Base-by-base conservation (phyloP, 2,113 vertebrate species). In the Bucco capensis region DNA sequence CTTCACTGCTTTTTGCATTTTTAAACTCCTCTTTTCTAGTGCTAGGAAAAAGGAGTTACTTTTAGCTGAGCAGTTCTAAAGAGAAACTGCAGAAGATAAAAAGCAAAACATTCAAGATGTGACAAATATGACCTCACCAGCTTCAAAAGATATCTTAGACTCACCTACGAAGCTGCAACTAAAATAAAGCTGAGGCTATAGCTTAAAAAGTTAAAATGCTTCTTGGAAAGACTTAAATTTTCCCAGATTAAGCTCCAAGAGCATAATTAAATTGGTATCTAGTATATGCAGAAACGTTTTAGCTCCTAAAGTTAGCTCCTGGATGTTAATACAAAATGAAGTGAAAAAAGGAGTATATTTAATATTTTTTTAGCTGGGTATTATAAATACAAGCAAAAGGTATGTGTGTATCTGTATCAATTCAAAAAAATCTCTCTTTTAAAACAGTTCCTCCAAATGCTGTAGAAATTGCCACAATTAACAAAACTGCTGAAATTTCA, bases 81-180 rank as follows among this genome's bases (percentile, higher is more conserved):
- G 27, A 92, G 82, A 88, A 95, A 88, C 14, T 67, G 62, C 31
- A 40, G 40, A 11, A 89, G 78, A 92, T 24, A 71, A 78, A 94
- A 42, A 75, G n/a, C 31, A 71, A 89, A 86, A 79, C 71, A 58
- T 18, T 33, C 58, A 70, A 95, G 78, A 82, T 75, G 88, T 44
- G 73, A 90, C 86, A 93, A 81, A 94, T n/a, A 62, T 30, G 50
- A 83, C 57, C 73, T 31, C 64, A 82, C 12, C 88, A 81, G 72
- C 88, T 90, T 85, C 79, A 81, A 53, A 91, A 60, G 76, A 12
- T 21, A 75, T 9, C 51, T 81, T 14, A 19, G 6, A 31, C 57
- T 24, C 8, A 72, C 66, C 73, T 90, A 60, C 78, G 75, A 70
- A 89, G 83, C 56, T 71, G 53, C 31, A 90, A 72, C 9, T 46